Evolutionary conservation across 2,888 invertebrate genomes (phyloP), one percentile per base, ranked within the genome.

Genomic region (Parthenolecanium corni): DNA sequence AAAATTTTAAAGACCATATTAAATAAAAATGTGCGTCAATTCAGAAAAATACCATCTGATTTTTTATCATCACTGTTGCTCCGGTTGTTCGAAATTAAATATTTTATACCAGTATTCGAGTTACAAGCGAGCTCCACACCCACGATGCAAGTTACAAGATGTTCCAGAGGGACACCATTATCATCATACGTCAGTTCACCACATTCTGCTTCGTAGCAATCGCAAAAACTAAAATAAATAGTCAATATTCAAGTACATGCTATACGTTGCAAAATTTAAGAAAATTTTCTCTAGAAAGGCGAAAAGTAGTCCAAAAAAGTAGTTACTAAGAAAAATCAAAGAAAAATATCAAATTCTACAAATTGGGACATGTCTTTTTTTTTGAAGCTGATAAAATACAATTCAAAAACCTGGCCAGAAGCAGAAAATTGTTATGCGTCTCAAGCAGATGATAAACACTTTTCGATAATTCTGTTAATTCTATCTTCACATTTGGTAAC

Each of bases 111-210:
- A 38, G 62, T 49, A 46, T 57, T 63, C 52, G 47, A 57, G 25
- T 64, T 66, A 36, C 77, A 76, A 51, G 76, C 73, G 25, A 83
- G 74, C 68, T 80, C 78, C 40, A 94, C 80, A 38, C 85, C 85
- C 11, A 83, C 80, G 11, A 92, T 81, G 72, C 89, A 90, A 54
- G 90, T 85, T 24, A 96, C 80, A 62, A 96, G 76, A 75, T 95
- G 87, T 73, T 96, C 96, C 63, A 96, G 74, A 0, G 91, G 85
- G 16, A 93, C 92, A 3, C 92, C 91, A 64, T 75, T 79, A 2
- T 80, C 81, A 69, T 82, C 80, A 31, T 69, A 69, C 14, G 77
- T 74, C 51, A 85, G 72, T 25, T 77, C 71, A 12, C 81, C 80
- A 72, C 85, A 88, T 71, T 83, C 83, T 12, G 83, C 80, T 70